Evolutionary conservation across 1,140 invertebrate genomes (phyloP), one percentile per base, ranked within the genome.

Genomic region (Leptinotarsa undecemlineata): DNA sequence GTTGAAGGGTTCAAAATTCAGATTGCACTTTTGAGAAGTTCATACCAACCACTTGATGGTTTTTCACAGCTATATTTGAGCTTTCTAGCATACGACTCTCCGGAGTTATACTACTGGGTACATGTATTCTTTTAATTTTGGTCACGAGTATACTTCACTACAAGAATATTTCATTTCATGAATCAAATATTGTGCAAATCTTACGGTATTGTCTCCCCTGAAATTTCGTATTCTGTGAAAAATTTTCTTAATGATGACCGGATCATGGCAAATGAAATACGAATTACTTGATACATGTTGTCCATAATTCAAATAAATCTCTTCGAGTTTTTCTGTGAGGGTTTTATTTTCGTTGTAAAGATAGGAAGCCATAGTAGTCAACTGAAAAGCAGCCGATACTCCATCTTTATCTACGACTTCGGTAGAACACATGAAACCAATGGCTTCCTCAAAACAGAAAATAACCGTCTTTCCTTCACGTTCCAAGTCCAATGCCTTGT

Each of bases 341-440:
- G 91, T 92, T 17, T 90, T 85, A 1, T 89, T 88, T 66, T 92
- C 83, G n/a, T 84, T 85, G 76, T 91, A 86, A 8, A 99, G 86
- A 83, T 92, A 93, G 6, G 91, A 90, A 6, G 92, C 91, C 85
- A 42, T 84, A 84, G 97, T 94, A 3, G 84, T 77, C 42, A 89
- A 82, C 33, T 94, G 90, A 5, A 91, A 90, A 1, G 93, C 94
- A 1, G 96, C 96, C 61, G 91, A 93, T 14, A 99, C 90, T 0
- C 98, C 98, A 88, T 99, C 98, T 84, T 99, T 99, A 83, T 99
- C 98, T 3, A 97, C 86, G 2, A 99, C 94, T 21, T 85, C 87
- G 0, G 90, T 90, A 1, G 93, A 92, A 83, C 95, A 95, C 97
- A 99, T 99, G 57, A 96, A 99, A 14, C 97, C 97, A 82, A 96